A percentile compares a stretch with the other conserved stretches of the same genome.
Evolutionary conservation across 2,113 vertebrate genomes (phyloP).

Genomic region (Chroicocephalus ridibundus): DNA sequence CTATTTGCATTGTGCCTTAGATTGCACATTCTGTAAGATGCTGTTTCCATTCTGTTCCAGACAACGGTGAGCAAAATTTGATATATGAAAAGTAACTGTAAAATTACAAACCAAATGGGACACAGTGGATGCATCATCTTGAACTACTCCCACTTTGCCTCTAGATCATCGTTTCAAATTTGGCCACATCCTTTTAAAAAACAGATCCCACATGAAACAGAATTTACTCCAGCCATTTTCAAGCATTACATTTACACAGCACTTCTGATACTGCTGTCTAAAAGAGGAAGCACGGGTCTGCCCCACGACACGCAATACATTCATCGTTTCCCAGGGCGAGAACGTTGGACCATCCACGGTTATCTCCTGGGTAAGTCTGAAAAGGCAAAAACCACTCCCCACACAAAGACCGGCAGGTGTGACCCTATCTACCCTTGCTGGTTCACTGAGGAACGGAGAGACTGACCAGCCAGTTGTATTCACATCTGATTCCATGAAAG

Average conservation of each 20-base stretch:
- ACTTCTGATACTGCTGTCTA: neutral
- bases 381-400: neutral
- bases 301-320: neutral
- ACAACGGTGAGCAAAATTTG: neutral
- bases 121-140: neutral
- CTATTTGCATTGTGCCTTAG: conserved; percentile 24
- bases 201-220: neutral
- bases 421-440: neutral
- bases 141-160: neutral
- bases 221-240: conserved; percentile 33
- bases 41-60: conserved; percentile 52
- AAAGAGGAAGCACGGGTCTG: neutral
- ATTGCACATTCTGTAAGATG: conserved; percentile 4
- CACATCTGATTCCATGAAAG: rapidly evolving
- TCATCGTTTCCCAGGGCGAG: neutral
- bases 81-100: neutral
- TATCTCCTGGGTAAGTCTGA: neutral
- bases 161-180: neutral
- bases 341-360: neutral
- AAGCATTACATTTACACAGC: conserved; percentile 21
- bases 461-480: neutral
- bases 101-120: conserved; percentile 1
- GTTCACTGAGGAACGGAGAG: neutral
- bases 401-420: neutral
- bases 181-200: neutral